Conservation (phyloP, 2,113 vertebrate species). For the Phaethornis superciliosus region DNA sequence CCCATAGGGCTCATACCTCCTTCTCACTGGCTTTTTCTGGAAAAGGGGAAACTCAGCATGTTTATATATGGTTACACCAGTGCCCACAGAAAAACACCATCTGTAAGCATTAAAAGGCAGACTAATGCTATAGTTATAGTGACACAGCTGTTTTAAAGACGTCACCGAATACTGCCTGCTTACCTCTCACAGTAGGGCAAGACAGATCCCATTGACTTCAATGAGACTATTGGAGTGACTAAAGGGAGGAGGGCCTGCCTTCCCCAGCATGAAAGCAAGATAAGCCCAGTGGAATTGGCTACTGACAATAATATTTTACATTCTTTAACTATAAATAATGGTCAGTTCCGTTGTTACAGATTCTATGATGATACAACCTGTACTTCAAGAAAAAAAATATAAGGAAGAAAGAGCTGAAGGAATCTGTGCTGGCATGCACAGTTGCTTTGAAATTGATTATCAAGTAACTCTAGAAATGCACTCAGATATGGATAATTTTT, state of each 20-base stretch:
- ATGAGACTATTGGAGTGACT: background rate
- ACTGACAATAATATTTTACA: background rate
- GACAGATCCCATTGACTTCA: background rate
- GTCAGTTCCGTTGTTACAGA: background rate
- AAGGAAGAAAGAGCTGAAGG: constrained; percentile 4
- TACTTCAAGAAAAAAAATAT: background rate
- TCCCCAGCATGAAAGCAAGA: background rate
- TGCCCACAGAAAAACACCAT: background rate
- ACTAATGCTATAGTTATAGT: background rate
- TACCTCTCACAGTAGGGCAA: background rate
- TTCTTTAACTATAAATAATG: background rate
- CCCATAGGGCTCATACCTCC: constrained; percentile 93
- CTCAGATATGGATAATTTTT: background rate
- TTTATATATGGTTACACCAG: background rate
- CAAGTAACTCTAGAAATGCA: constrained; percentile 1
- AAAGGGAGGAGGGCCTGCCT: background rate
- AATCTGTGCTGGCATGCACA: background rate
- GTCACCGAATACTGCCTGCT: background rate
- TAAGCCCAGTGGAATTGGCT: background rate
- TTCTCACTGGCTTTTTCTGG: constrained; percentile 92
- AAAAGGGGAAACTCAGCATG: background rate
- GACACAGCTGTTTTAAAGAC: background rate
- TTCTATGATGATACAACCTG: background rate
- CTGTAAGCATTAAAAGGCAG: background rate
- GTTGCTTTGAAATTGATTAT: background rate